phyloP scores from a whole-genome alignment of 2,797 vertebrate species.

The Stomatorhinus walkeri region DNA sequence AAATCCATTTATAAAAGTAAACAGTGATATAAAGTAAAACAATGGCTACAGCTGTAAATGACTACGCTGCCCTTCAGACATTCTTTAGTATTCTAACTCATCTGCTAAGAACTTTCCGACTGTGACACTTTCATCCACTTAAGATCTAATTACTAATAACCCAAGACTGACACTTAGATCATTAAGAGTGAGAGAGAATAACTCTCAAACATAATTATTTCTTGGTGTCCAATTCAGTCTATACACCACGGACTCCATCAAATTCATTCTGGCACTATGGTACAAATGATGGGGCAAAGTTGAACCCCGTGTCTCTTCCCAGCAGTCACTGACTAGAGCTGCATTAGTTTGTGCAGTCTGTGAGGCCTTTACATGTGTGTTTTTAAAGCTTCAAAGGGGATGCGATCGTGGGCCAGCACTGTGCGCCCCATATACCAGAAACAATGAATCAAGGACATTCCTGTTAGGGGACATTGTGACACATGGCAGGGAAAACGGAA shows the following conservation, averaged over 20 bases:
- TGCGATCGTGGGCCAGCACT: no score
- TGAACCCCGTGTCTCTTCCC: neutral
- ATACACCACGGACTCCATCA: neutral
- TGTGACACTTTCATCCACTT: neutral
- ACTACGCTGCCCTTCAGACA: neutral
- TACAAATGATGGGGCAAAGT: neutral
- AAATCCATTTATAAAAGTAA: constrained; percentile 62
- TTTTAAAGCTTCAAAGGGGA: neutral
- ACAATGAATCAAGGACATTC: neutral
- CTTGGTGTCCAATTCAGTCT: neutral
- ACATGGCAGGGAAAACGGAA: neutral
- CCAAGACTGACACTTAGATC: neutral
- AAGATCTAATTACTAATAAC: neutral
- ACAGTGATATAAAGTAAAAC: constrained; percentile 64
- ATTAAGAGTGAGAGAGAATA: neutral
- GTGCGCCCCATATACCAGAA: neutral
- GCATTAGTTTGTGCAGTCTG: neutral
- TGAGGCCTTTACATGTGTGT: neutral
- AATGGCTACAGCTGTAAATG: constrained; percentile 45
- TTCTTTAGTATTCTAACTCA: neutral
- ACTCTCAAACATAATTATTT: neutral
- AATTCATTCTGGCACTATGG: neutral
- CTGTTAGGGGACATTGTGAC: neutral
- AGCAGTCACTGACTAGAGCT: neutral
- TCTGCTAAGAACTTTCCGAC: neutral